Percentiles rank a stretch among this genome's conserved stretches.
phyloP scores from a whole-genome alignment of 1,140 invertebrate genomes.

The Drosophila burlai region DNA sequence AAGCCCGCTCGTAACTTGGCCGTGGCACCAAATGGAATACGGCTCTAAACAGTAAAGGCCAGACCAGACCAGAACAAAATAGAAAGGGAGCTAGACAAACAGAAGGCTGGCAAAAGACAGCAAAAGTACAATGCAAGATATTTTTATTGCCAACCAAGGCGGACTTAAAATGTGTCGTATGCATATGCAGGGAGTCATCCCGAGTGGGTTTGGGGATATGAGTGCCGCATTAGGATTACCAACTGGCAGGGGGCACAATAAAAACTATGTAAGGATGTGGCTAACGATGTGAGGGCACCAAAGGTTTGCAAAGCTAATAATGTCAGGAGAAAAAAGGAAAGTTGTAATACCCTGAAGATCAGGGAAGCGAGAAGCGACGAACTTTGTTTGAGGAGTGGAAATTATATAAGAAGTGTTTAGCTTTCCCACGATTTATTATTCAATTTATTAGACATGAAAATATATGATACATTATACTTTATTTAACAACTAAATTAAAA shows the following conservation, averaged over 20 bases:
- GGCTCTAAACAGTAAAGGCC: slow-evolving; percentile 52
- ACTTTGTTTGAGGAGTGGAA: not conserved
- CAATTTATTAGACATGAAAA: not conserved
- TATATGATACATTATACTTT: too few species aligned
- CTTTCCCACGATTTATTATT: not conserved
- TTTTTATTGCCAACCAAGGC: slow-evolving; percentile 80
- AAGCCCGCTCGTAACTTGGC: slow-evolving; percentile 65
- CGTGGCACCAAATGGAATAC: slow-evolving; percentile 57
- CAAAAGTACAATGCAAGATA: slow-evolving; percentile 77
- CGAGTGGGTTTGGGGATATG: slow-evolving; percentile 17
- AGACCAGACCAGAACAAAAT: slow-evolving; percentile 26
- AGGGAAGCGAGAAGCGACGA: not conserved
- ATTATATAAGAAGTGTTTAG: not conserved
- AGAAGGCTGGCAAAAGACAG: slow-evolving; percentile 58
- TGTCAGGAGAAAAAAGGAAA: slow-evolving; percentile 29
- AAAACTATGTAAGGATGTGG: slow-evolving; percentile 80
- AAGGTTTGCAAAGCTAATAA: slow-evolving; percentile 53
- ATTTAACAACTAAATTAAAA: not conserved
- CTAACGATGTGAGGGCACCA: slow-evolving; percentile 70
- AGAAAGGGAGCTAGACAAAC: slow-evolving; percentile 40
- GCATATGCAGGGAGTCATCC: slow-evolving; percentile 54
- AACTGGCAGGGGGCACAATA: slow-evolving; percentile 56
- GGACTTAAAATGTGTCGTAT: slow-evolving; percentile 79
- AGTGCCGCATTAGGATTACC: slow-evolving; percentile 64
- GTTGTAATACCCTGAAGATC: slow-evolving; percentile 34